These are phyloP conservation scores for Scaptomyza montana DNA, from an alignment of 1,140 invertebrate species.

Conservation along the genomic window DNA sequence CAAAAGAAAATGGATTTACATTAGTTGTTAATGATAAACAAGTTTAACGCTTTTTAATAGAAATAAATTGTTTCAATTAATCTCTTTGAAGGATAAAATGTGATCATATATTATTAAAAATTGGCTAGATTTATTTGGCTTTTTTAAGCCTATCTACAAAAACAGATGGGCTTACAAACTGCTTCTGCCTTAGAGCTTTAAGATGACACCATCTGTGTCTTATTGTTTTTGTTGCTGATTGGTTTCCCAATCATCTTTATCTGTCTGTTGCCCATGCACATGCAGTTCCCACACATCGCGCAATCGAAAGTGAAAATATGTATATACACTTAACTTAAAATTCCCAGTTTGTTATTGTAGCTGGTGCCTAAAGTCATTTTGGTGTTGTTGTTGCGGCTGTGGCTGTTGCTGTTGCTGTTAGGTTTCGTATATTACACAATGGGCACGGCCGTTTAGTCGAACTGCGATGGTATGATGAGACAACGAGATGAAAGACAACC, in stretches of 20 bases:
- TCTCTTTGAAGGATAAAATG: too few species aligned
- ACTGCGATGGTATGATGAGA: slow-evolving; percentile 13
- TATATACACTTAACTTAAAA: slow-evolving; percentile 35
- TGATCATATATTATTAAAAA: too few species aligned
- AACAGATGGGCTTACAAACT: not conserved
- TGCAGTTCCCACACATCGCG: slow-evolving; percentile 44
- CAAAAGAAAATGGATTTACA: not conserved
- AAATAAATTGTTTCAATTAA: not conserved
- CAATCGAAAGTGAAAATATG: slow-evolving; percentile 70
- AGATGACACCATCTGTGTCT: slow-evolving; percentile 2
- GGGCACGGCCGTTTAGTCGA: slow-evolving; percentile 32
- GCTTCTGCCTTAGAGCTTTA: not conserved
- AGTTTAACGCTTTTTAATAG: not conserved
- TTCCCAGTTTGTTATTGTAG: slow-evolving; percentile 2
- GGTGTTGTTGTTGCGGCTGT: not conserved
- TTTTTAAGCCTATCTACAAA: not conserved
- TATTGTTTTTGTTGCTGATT: not conserved
- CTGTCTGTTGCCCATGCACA: slow-evolving; percentile 19
- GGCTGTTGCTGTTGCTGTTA: slow-evolving; percentile 31
- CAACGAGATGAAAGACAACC: slow-evolving; percentile 19
- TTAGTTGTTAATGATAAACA: not conserved
- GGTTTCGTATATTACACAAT: slow-evolving; percentile 70
- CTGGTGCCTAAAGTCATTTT: slow-evolving; percentile 36
- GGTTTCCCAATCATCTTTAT: slow-evolving; percentile 12
- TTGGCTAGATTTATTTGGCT: not conserved